Base-by-base conservation (phyloP, 1,140 invertebrate species). In the Cotesia vestalis region DNA sequence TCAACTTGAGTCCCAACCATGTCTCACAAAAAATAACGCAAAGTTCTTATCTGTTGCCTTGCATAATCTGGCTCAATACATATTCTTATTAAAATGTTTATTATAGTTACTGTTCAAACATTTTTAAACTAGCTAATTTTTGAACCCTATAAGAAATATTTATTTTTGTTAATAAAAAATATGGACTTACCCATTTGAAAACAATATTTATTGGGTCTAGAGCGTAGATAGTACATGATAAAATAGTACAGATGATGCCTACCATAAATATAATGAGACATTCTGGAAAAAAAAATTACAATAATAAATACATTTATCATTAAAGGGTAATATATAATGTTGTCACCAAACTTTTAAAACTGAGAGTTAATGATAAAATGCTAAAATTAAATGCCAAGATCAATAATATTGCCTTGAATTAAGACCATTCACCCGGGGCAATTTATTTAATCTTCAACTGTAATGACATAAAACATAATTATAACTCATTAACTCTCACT, bases 191-290 rank as follows among this genome's bases (percentile, higher is more conserved):
- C 74, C 84, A 80, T 66, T 88, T 76, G 4, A 89, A 70, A 61
- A 91, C 80, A 4, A 83, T 68, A n/a, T 87, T 79, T 4, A 88
- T 60, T 4, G 90, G 90, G 80, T 90, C 79, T 27, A 88, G 83
- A 0, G 88, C 64, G 55, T 89, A 85, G 72, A 90, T 81, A 34
- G 88, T 75, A 11, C 85, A 88, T 4, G 88, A 79, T 51, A 81
- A 72, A 20, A 75, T 53, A 59, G 73, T 75, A 72, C 79, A 81
- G 3, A 78, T 52, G 0, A 82, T 71, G 63, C 85, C 83, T 46
- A 82, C 40, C 60, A 82, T 78, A 66, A 85, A 85, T 14, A 85
- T 71, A 64, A 87, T 75, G 4, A 86, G 81, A 53, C 82, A 85
- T 82, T 84, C 86, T 87, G 80, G 4, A 83, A 85, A 78, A 70